phyloP scores from a whole-genome alignment of 1,140 invertebrate species.

The Anthonomus grandis region DNA sequence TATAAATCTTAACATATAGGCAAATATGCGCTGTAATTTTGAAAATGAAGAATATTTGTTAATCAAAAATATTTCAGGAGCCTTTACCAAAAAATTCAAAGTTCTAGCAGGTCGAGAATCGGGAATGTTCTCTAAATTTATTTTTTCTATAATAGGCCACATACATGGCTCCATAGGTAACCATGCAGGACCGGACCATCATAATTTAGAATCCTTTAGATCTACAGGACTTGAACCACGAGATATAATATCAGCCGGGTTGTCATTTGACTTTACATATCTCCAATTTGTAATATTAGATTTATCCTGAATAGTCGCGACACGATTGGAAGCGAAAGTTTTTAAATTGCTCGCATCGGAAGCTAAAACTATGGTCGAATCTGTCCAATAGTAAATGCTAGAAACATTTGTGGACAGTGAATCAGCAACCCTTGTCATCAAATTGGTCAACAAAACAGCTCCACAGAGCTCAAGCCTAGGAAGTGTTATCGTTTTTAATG shows the following conservation, averaged over 20 bases:
- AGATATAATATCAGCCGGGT: conserved; percentile 43
- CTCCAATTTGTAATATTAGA: conserved; percentile 41
- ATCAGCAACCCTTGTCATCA: conserved; percentile 12
- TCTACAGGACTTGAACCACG: conserved; percentile 17
- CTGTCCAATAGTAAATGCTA: conserved; percentile 21
- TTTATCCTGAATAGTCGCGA: conserved; percentile 34
- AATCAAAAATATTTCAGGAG: background rate
- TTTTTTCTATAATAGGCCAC: background rate
- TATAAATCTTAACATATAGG: conserved; percentile 11
- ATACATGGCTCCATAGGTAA: background rate
- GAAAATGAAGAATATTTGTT: background rate
- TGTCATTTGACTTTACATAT: conserved; percentile 45
- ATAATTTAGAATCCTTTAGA: background rate
- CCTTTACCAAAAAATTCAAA: background rate
- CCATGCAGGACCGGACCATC: conserved; percentile 25
- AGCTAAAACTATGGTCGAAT: conserved; percentile 36
- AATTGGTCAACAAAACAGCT: conserved; percentile 39
- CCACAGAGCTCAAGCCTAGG: conserved; percentile 42
- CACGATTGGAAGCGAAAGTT: conserved; percentile 3
- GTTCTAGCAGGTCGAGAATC: background rate
- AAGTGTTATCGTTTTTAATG: conserved; percentile 41
- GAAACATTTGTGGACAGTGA: too few relatives aligned
- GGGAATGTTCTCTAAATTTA: background rate
- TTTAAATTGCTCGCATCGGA: background rate
- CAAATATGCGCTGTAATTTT: conserved; percentile 4